Base-by-base conservation (phyloP, 2,888 invertebrate species). In the Euspilapteryx auroguttella region DNA sequence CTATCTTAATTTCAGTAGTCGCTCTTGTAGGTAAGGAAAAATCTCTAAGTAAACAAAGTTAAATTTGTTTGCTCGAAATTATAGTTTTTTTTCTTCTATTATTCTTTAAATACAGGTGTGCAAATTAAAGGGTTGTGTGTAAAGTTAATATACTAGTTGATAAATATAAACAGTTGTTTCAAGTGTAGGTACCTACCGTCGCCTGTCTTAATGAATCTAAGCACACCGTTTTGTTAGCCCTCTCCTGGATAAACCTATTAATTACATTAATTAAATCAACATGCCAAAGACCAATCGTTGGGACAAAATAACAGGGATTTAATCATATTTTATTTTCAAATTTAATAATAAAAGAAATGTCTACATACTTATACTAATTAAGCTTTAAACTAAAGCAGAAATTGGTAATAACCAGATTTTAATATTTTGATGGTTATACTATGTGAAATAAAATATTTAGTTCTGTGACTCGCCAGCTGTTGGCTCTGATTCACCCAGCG, bases 111-210 rank as follows among this genome's bases (percentile, higher is more conserved):
- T 58, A 63, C 69, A 62, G 69, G 71, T 66, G 73, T 75, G 75
- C 73, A 75, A 71, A 73, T 61, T 65, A 68, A 73, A 75, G 63
- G 75, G 75, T 75, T 75, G 75, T 75, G 75, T 75, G 73, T 75
- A 75, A 75, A 71, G 56, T 68, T 69, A 69, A 68, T 62, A 64
- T 73, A 71, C 61, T 57, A 17, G 17, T 64, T 59, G 68, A 61
- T 69, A 69, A 64, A 62, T 61, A 46, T 66, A 61, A 61, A 58
- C 47, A 47, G 52, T 59, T 56, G 57, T 59, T 63, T 21, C 52
- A 45, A 40, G 47, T 52, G 54, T 49, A 45, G 46, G 44, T 48
- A 47, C 37, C 42, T 38, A 41, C 44, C 37, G n/a, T n/a, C n/a
- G n/a, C n/a, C n/a, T n/a, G n/a, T n/a, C n/a, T n/a, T n/a, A n/a